Evolutionary conservation across 2,888 invertebrate genomes (phyloP), one percentile per base, ranked within the genome.

Genomic region (Callyntrura guangdongensis): DNA sequence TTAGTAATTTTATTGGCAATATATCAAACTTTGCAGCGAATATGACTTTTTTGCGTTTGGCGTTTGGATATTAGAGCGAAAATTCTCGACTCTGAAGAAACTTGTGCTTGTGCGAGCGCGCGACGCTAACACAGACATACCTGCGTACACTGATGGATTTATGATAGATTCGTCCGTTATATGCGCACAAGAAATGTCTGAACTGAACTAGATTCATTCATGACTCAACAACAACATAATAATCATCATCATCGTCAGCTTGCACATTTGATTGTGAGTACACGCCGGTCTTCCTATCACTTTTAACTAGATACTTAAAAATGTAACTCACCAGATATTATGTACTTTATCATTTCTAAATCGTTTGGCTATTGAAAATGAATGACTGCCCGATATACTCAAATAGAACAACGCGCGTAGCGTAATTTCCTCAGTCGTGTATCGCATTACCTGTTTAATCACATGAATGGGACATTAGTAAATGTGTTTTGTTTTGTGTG

Each of bases 201-300:
- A 17, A 20, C 25, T 88, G 88, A 88, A 88, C 88, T 88, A 88
- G 82, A 82, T 88, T 88, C 82, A 56, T 77, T 77, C 56, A 56
- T 84, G 69, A 77, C 67, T 53, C 64, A 89, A 74, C 53, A 77
- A 45, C 53, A 77, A 45, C 53, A 45, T 69, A n/a, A 56, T 64
- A 22, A 67, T 53, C 17, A 45, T 56, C n/a, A 17, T 59, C n/a
- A n/a, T 59, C 81, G 61, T n/a, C 14, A 67, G n/a, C 59, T 1
- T 45, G 81, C 47, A 61, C 49, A 69, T 59, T 74, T 47, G 72
- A 82, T 82, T 45, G 36, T 27, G 36, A 59, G 61, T 36, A 6
- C 36, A 36, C 69, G 56, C 67, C 61, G 85, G 67, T 89, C 85
- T 90, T 82, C 90, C 86, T 82, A 81, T 90, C 86, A 86, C 90